Base-by-base conservation (phyloP, 2,113 vertebrate genomes). In the Panthera leo region DNA sequence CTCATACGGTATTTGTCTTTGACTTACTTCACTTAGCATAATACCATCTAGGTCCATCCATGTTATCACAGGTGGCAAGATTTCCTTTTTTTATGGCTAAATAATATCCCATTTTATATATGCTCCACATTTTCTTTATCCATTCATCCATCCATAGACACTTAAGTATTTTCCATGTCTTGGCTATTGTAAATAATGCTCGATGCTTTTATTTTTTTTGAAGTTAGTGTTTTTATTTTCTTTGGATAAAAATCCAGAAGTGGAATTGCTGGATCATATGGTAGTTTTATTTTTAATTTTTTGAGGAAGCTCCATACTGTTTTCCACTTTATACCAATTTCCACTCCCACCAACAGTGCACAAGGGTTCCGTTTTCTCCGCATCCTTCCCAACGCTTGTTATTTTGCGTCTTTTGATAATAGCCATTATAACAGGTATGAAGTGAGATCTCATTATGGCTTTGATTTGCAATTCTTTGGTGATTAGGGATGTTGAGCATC, bases 231-330 rank as follows among this genome's bases (percentile, higher is more conserved):
- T 89, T 83, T 65, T 31, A 25, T 65, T 53, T 83, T 73, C 39
- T 94, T 83, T 83, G 67, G 55, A 42, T 82, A 89, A 89, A 94
- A 53, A 89, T 45, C 36, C n/a, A 75, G n/a, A 75, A 84, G n/a
- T 89, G 58, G 78, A 42, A 90, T 83, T 95, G 78, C 42, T 90
- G 3, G 3, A 63, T 75, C 45, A 75, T 67, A 53, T 25, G 85
- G 51, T 88, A 94, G 51, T 88, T 80, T 23, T 80, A 16, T 48
- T 83, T 31, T 65, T 71, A 51, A 15, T 29, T 76, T 94, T 83
- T 84, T 84, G 80, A 75, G 34, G 42, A 89, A 34, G 14, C 42
- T 65, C 19, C 39, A 63, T 73, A 63, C 13, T 42, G 19, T 89
- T 89, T 84, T 94, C 86, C 45, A 15, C 5, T 78, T 78, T 48